Base-by-base conservation (phyloP, 1,140 invertebrate genomes). In the Pseudomyrmex dendroicus region DNA sequence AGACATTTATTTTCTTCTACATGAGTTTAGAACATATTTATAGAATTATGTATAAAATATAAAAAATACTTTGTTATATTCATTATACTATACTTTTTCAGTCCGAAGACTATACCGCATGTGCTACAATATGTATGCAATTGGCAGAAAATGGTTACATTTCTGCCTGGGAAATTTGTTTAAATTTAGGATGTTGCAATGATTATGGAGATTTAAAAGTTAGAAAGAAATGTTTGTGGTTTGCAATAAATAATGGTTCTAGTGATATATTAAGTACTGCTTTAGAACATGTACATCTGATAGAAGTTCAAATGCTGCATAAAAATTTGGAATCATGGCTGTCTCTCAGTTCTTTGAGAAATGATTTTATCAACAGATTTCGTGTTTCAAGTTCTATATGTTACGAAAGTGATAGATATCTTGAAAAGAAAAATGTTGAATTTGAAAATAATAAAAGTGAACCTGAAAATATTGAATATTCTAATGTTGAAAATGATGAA, bases 181-280 rank as follows among this genome's bases (percentile, higher is more conserved):
- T 95, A 48, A 90, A 94, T 77, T 91, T 96, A 25, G 95, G 95
- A 20, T 91, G 92, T 64, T 93, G 93, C 84, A 92, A 94, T 67
- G 90, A 94, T 64, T 96, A 95, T 88, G 73, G 89, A 25, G 94
- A 96, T 89, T 91, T 95, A n/a, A 84, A 91, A 86, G 92, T 95
- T 80, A 95, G 94, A 87, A 93, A 93, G 85, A 91, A 90, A 22
- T 93, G 95, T 84, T 89, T 96, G 73, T 95, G 94, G 82, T 96
- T 96, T 92, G 94, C 95, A 2, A 88, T 96, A 78, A 95, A 94
- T 66, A 93, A 95, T 86, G 96, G 96, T 84, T 92, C 94, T 17
- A 90, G 91, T 64, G 95, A 96, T 84, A 93, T 95, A 85, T 91
- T 96, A 1, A 94, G 95, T 89, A 92, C 93, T 22, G 93, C 95